Base-by-base conservation (phyloP, 2,888 invertebrate genomes). In the Agrochola macilenta region DNA sequence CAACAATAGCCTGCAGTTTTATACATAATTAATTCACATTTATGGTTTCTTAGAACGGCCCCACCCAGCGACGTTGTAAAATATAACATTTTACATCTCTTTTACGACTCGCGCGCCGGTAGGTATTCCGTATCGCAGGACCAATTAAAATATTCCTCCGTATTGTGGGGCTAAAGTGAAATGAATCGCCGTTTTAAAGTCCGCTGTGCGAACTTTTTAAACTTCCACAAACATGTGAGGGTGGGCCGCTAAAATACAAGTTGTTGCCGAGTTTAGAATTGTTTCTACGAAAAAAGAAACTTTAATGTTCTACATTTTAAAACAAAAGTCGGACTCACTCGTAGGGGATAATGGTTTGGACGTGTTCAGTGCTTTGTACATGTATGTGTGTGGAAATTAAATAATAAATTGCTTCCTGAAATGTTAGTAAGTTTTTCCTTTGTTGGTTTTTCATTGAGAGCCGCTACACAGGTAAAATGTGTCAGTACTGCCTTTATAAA, bases 281-380 rank as follows among this genome's bases (percentile, higher is more conserved):
- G 96, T 95, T 95, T 86, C 92, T 87, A 90, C 93, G 93, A 95
- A 96, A 96, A 96, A 96, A 95, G 94, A 93, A 96, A 95, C 93
- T 96, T 96, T 95, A 95, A 96, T 96, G 96, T 88, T 94, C 93
- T 94, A 95, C 94, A 93, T 95, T 96, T 96, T 95, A 94, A 95
- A 96, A 95, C 94, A 93, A 95, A 95, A 95, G 95, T 94, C 95
- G 93, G 91, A 85, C 90, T 90, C 86, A 78, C 76, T 88, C 87
- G 89, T 86, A 84, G 89, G 92, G 93, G 95, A 93, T 96, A 95
- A 96, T 96, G 95, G 95, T 92, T 89, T 89, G 92, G 91, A 90
- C 95, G 91, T 95, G 95, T 95, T 92, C 90, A 89, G 88, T 90
- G 87, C 39, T 64, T 79, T 92, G 86, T 86, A 77, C 77, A 79